phyloP scores from a whole-genome alignment of 2,113 vertebrate species.

The Dromaius novaehollandiae region DNA sequence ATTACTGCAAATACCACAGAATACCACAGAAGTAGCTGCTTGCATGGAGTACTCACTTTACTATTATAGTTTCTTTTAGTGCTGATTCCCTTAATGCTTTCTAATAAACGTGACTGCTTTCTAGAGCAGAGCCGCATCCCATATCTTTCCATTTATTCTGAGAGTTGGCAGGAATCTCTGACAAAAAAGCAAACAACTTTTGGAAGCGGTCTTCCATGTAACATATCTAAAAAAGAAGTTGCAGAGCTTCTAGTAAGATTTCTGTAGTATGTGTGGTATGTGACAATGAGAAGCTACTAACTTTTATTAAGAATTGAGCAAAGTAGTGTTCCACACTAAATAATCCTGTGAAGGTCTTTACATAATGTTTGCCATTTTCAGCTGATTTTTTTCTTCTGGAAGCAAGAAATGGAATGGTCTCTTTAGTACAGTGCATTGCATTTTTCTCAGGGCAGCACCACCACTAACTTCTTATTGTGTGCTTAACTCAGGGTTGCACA shows the following conservation, averaged over 20 bases:
- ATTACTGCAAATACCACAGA: not conserved
- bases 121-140: not conserved
- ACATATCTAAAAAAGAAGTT: not conserved
- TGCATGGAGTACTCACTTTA: not conserved
- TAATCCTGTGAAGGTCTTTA: constrained; percentile 2
- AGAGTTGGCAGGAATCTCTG: not conserved
- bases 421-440: not conserved
- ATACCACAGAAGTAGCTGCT: not conserved
- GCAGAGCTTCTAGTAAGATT: not conserved
- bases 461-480: not conserved
- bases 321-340: constrained; percentile 16
- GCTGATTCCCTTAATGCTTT: not conserved
- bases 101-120: not conserved
- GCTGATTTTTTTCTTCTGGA: not conserved
- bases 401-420: not conserved
- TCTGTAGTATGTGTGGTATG: not conserved
- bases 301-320: constrained; percentile 10
- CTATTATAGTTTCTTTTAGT: not conserved
- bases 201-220: not conserved
- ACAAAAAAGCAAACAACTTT: not conserved
- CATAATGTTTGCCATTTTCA: not conserved
- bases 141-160: not conserved
- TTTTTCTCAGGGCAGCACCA: not conserved
- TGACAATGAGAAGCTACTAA: not conserved
- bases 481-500: not conserved